These are phyloP conservation scores for Capricornis sumatraensis DNA, from an alignment of 2,113 vertebrate genomes.

Conservation along the genomic window DNA sequence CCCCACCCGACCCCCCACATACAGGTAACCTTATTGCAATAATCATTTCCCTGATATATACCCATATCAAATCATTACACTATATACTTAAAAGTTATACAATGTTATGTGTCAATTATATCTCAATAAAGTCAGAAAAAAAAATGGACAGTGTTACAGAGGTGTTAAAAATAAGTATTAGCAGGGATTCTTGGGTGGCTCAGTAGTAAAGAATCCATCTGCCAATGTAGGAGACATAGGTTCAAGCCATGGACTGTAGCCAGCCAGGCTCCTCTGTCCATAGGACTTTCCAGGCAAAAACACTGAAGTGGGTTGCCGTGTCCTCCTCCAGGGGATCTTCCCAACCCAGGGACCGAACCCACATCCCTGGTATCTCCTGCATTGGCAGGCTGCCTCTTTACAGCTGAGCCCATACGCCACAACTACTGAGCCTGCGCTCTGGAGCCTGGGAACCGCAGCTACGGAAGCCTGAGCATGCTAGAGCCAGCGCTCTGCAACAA, in stretches of 20 bases:
- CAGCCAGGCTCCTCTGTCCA: neutral
- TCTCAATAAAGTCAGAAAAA: neutral
- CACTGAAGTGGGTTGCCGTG: neutral
- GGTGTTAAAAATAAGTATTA: neutral
- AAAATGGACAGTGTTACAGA: neutral
- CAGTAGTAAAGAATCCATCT: neutral
- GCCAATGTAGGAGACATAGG: neutral
- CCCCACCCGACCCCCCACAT: neutral
- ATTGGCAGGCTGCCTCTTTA: neutral
- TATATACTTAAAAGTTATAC: neutral
- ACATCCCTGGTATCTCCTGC: neutral
- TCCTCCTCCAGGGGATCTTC: neutral
- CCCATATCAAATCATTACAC: neutral
- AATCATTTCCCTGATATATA: neutral
- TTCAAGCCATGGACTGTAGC: neutral
- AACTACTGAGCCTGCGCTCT: neutral
- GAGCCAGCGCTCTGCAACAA: neutral
- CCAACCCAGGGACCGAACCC: neutral
- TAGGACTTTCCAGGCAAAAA: neutral
- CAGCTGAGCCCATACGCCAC: neutral
- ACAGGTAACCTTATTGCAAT: neutral
- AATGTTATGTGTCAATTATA: neutral
- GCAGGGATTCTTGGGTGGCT: neutral
- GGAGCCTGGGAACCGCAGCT: neutral
- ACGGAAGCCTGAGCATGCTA: neutral